Percentiles rank a stretch among this genome's conserved stretches.
phyloP scores from a whole-genome alignment of 1,140 invertebrate species.

The Chymomyza costata region DNA sequence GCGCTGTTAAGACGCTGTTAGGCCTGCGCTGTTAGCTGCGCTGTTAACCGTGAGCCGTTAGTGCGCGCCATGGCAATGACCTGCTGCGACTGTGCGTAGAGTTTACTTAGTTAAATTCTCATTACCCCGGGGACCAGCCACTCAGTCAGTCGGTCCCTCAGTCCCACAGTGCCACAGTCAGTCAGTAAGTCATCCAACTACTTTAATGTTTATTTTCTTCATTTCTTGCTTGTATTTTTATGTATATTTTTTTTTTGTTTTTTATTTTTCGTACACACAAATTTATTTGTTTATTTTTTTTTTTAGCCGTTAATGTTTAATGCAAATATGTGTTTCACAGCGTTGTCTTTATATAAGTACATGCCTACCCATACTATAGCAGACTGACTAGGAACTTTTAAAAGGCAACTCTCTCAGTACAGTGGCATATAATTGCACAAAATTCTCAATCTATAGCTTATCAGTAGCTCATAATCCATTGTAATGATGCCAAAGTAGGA shows the following conservation, averaged over 20 bases:
- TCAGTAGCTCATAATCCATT: no score
- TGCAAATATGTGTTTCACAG: constrained; percentile 59
- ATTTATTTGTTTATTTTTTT: constrained; percentile 11
- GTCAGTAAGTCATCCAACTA: no score
- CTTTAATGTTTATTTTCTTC: constrained; percentile 67
- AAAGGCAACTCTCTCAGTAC: no score
- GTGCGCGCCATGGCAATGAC: constrained; percentile 44
- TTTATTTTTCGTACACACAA: no score
- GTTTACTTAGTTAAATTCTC: constrained; percentile 44
- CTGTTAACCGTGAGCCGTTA: no score
- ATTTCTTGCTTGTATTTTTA: constrained; percentile 41
- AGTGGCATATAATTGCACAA: no score
- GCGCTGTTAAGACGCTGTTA: constrained; percentile 18
- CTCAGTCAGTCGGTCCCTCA: constrained; percentile 8
- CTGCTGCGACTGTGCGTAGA: constrained; percentile 40
- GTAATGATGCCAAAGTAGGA: no score
- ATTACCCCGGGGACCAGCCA: constrained; percentile 36
- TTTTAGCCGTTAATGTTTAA: constrained; percentile 58
- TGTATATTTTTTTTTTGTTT: constrained; percentile 26
- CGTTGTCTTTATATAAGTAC: constrained; percentile 11
- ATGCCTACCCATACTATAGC: neutral
- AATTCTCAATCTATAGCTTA: no score
- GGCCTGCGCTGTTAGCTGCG: constrained; percentile 26
- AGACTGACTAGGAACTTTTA: no score
- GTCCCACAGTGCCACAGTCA: no score